Base-by-base conservation (phyloP, 2,797 vertebrate genomes). In the Sarcoramphus papa region DNA sequence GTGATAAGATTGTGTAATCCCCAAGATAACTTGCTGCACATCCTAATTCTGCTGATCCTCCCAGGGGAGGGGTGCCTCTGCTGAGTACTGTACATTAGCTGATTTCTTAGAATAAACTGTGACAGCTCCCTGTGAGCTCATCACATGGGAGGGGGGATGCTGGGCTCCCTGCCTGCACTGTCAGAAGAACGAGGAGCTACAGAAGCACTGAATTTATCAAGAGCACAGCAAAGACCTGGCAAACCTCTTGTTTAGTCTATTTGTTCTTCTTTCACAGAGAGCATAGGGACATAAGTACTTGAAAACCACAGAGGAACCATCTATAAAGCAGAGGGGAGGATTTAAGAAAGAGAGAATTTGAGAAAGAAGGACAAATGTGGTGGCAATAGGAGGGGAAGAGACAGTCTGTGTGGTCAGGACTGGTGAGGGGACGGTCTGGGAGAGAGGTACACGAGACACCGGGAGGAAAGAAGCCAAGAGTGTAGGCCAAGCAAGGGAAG, bases 1-100 rank as follows among this genome's bases (percentile, higher is more conserved):
- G 89, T 92, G 95, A 97, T 97, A 97, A 97, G 85, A 97, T 96
- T 95, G 97, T 97, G 96, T 91, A 97, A 97, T 97, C 96, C 97
- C 85, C 90, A 64, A 93, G 92, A 95, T 88, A 97, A 94, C 95
- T 95, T 91, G 88, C 94, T 88, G 94, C 85, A 95, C 91, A 95
- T 95, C 96, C 95, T 93, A 96, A 96, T 96, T 96, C 93, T 96
- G 94, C 90, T 95, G 94, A 96, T 97, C 93, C 95, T 97, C 96
- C 96, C 96, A 94, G 94, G 94, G 96, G 95, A 97, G 94, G 96
- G 94, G 91, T 94, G 84, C 90, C 85, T 80, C 88, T 97, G 92
- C 96, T 16, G 70, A 92, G 96, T 97, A 96, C 95, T 97, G 97
- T 85, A 95, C 94, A 95, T 91, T 92, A 96, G 91, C 95, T 92